These are phyloP conservation scores for Austrolebias charrua DNA, from an alignment of 2,797 vertebrate species.

Conservation along the genomic window DNA sequence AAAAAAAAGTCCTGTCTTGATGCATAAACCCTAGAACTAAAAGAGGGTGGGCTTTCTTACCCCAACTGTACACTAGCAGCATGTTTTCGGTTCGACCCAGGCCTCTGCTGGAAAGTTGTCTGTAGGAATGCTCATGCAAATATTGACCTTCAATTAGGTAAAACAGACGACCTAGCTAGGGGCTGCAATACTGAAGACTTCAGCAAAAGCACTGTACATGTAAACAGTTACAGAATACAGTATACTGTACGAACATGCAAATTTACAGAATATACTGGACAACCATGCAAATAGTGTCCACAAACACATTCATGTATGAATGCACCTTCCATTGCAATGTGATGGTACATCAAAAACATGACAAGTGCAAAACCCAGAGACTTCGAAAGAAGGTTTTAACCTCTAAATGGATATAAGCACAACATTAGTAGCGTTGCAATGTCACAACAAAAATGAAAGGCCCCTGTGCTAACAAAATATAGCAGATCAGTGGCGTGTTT, in stretches of 20 bases:
- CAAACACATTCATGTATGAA: slow-evolving; percentile 42
- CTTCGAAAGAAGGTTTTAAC: slow-evolving; percentile 30
- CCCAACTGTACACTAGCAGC: slow-evolving; percentile 46
- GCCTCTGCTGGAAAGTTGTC: slow-evolving; percentile 50
- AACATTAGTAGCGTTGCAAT: slow-evolving; percentile 20
- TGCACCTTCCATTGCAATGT: slow-evolving; percentile 13
- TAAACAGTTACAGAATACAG: slow-evolving; percentile 54
- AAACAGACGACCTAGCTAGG: slow-evolving; percentile 65
- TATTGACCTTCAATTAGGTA: slow-evolving; percentile 76
- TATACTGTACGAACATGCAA: slow-evolving; percentile 30
- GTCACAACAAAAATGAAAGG: slow-evolving; percentile 39
- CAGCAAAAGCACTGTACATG: slow-evolving; percentile 57
- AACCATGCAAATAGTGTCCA: slow-evolving; percentile 44
- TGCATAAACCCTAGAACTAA: too few relatives aligned
- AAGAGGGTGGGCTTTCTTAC: too few relatives aligned
- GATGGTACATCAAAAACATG: slow-evolving; percentile 33
- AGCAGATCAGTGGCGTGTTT: slow-evolving; percentile 17
- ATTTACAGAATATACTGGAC: slow-evolving; percentile 51
- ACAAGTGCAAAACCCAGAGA: slow-evolving; percentile 17
- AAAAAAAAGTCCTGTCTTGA: too few relatives aligned
- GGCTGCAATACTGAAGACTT: slow-evolving; percentile 57
- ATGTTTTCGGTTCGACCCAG: slow-evolving; percentile 57
- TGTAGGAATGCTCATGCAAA: slow-evolving; percentile 71
- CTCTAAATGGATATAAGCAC: slow-evolving; percentile 48
- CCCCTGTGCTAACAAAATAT: slow-evolving; percentile 1